These are phyloP conservation scores for Eufriesea mexicana DNA, from an alignment of 1,140 invertebrate species.

Conservation along the genomic window DNA sequence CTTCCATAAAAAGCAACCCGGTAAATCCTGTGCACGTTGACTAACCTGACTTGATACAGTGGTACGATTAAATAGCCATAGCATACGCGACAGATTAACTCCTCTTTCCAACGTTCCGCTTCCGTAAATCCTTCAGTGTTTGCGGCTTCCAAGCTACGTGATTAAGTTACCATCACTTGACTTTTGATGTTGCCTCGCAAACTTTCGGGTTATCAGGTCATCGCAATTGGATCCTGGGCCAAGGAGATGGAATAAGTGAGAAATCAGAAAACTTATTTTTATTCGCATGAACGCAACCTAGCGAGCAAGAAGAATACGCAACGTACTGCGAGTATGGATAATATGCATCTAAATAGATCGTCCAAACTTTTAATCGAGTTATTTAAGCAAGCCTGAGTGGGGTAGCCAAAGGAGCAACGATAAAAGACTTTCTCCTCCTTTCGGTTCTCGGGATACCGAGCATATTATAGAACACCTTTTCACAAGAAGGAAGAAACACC, in stretches of 20 bases:
- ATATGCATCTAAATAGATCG: background rate
- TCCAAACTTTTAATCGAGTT: constrained; percentile 3
- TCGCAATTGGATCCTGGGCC: background rate
- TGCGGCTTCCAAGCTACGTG: background rate
- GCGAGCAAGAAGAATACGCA: background rate
- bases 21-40: background rate
- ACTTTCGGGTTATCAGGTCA: background rate
- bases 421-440: background rate
- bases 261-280: background rate
- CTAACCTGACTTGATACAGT: background rate
- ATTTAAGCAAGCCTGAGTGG: background rate
- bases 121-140: constrained; percentile 30
- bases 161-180: constrained; percentile 30
- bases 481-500: background rate
- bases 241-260: background rate
- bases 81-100: constrained; percentile 34
- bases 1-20: background rate
- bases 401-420: too few species aligned
- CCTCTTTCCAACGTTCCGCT: constrained; percentile 19
- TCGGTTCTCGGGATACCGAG: background rate
- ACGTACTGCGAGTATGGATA: background rate
- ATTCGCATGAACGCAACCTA: background rate
- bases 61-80: constrained; percentile 22
- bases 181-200: constrained; percentile 13
- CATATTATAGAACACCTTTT: too few species aligned